Evolutionary conservation across 2,797 vertebrate species (phyloP).

Genomic region (Linurgus olivaceus): DNA sequence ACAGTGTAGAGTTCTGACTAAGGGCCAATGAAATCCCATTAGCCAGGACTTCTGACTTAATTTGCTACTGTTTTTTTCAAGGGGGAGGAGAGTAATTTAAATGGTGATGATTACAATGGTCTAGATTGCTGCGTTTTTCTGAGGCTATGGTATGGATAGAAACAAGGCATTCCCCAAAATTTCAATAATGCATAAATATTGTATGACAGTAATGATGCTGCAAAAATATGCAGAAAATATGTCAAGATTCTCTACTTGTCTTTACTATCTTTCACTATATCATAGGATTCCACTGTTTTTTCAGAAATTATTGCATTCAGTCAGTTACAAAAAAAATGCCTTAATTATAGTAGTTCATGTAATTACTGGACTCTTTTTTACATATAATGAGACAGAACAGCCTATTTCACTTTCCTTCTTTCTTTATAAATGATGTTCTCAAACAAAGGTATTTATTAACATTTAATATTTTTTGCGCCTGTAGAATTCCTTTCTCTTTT

Average conservation of each 20-base stretch:
- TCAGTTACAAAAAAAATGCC: not conserved
- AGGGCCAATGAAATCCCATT: not conserved
- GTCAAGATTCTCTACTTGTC: not conserved
- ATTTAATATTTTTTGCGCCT: not conserved
- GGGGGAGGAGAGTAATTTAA: not conserved
- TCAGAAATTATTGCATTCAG: not conserved
- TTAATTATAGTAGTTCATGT: not conserved
- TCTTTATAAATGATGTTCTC: not conserved
- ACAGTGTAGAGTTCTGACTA: not conserved
- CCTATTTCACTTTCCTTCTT: not conserved
- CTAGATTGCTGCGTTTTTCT: not conserved
- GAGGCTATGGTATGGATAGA: not conserved
- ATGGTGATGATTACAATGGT: not conserved
- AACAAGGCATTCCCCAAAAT: not conserved
- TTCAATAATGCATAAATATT: not conserved
- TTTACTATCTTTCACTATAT: not conserved
- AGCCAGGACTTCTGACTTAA: not conserved
- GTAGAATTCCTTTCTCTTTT: not conserved
- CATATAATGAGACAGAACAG: not conserved
- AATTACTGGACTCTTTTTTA: not conserved
- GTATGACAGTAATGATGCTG: not conserved
- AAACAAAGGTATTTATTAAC: not conserved
- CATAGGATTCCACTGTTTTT: not conserved
- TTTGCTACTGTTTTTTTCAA: accelerated
- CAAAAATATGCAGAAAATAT: not conserved